Evolutionary conservation across 2,797 vertebrate species (phyloP).

Genomic region (Cuculus canorus): DNA sequence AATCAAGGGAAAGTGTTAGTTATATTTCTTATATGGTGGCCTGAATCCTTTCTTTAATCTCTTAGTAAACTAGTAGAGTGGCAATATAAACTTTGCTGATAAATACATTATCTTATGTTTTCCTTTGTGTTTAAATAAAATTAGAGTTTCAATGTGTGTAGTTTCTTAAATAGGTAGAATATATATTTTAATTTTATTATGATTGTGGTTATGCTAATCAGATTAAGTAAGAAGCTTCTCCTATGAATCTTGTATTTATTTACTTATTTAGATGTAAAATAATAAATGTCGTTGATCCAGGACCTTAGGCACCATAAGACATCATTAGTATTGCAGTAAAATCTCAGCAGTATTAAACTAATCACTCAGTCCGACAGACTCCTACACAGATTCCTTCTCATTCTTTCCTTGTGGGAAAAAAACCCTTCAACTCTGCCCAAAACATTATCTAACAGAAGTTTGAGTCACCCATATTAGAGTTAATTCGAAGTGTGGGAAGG

Average conservation of each 20-base stretch:
- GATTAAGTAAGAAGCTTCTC: neutral
- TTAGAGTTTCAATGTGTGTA: neutral
- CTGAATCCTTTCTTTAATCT: neutral
- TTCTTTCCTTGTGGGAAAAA: neutral
- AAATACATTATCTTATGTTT: neutral
- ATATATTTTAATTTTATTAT: neutral
- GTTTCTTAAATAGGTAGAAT: neutral
- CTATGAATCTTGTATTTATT: slow-evolving; percentile 2
- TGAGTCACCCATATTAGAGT: neutral
- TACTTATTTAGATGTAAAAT: slow-evolving; percentile 37
- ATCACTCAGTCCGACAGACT: slow-evolving; percentile 21
- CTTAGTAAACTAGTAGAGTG: neutral
- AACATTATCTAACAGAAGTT: neutral
- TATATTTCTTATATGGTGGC: neutral
- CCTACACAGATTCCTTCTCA: neutral
- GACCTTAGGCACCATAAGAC: neutral
- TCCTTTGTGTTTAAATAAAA: neutral
- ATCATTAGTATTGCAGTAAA: slow-evolving; percentile 41
- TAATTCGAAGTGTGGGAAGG: neutral
- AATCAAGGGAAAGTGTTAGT: neutral
- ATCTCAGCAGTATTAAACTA: slow-evolving; percentile 58
- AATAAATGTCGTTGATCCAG: slow-evolving; percentile 1
- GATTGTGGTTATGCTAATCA: neutral
- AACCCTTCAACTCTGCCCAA: neutral
- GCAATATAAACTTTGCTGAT: neutral